Base-by-base conservation (phyloP, 2,113 vertebrate species). In the Barbus barbus region DNA sequence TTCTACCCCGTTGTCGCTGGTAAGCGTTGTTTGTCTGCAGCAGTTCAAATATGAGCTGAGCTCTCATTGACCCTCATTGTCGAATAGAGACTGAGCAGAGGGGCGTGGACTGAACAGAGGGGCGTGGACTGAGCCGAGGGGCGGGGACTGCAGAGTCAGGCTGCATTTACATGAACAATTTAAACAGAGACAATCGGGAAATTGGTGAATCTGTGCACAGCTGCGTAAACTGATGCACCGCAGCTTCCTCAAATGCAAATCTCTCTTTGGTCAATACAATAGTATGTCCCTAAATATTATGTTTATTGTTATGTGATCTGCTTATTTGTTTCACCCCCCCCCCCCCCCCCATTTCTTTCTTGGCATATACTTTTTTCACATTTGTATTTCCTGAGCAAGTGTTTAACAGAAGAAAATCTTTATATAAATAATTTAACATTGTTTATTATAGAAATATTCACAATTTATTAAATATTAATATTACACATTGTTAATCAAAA, bases 31-130 rank as follows among this genome's bases (percentile, higher is more conserved):
- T 8, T 38, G 78, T 36, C 24, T 65, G 24, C 41, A 24, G 81
- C 18, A 41, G 67, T 24, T 80, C 81, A 83, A 67, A 86, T 80
- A 48, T 9, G 60, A 80, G 78, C 77, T 24, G 26, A 77, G 53
- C 78, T 48, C 78, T 67, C 78, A 65, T 63, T 65, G 78, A 80
- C 31, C 60, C 9, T 2, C 60, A 18, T 16, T 51, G 46, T 28
- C 61, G 77, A 41, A 78, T 41, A 61, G 33, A 53, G 76, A 12
- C 38, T 22, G 16, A 20, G 18, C 56, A 14, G 28, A 33, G 26
- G 78, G 78, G 78, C 60, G 60, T 61, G 78, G 16, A 13, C 60
- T 67, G 16, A n/a, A n/a, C 26, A n/a, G 38, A 12, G 78, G n/a
- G n/a, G n/a, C n/a, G n/a, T n/a, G n/a, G 76, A 12, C 38, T 22